Percentiles rank a stretch among this genome's conserved stretches.
Conservation (phyloP, 1,140 invertebrate genomes). For the Diorhabda sublineata region DNA sequence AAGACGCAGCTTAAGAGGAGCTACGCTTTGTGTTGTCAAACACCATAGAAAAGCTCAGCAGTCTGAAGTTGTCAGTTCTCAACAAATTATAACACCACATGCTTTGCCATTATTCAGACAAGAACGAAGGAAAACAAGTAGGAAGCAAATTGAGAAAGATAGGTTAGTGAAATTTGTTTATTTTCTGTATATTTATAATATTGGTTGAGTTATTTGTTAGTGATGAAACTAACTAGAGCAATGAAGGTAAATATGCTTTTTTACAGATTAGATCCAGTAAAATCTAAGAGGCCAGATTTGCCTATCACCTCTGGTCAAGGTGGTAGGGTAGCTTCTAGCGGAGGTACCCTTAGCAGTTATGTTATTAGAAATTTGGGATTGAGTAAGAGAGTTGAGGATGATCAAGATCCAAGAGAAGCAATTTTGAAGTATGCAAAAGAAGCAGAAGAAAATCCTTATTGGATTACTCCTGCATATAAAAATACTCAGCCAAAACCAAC, state of each 20-base stretch:
- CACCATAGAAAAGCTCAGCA: slow-evolving; percentile 72
- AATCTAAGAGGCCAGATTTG: slow-evolving; percentile 89
- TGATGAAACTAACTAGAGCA: too few species aligned
- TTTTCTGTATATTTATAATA: not conserved
- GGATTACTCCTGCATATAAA: slow-evolving; percentile 88
- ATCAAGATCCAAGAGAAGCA: slow-evolving; percentile 94
- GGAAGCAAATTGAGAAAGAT: slow-evolving; percentile 90
- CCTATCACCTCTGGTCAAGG: slow-evolving; percentile 91
- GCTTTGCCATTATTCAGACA: slow-evolving; percentile 93
- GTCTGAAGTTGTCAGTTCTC: slow-evolving; percentile 80
- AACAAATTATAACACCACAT: slow-evolving; percentile 97
- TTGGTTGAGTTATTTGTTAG: too few species aligned
- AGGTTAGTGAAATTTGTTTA: slow-evolving; percentile 40
- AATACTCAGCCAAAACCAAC: slow-evolving; percentile 77
- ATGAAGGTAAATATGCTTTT: not conserved
- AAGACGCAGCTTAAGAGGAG: slow-evolving; percentile 80
- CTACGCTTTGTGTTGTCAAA: slow-evolving; percentile 85
- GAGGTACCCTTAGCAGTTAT: slow-evolving; percentile 94
- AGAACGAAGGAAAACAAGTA: slow-evolving; percentile 82
- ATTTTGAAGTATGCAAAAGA: slow-evolving; percentile 97
- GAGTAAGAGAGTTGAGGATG: slow-evolving; percentile 89
- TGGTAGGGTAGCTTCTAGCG: slow-evolving; percentile 90
- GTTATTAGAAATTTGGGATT: slow-evolving; percentile 93
- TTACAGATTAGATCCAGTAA: slow-evolving; percentile 74
- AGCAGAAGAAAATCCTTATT: slow-evolving; percentile 95